Evolutionary conservation across 2,888 invertebrate species (phyloP), one percentile per base, ranked within the genome.

Genomic region (Leptopilina syphax): DNA sequence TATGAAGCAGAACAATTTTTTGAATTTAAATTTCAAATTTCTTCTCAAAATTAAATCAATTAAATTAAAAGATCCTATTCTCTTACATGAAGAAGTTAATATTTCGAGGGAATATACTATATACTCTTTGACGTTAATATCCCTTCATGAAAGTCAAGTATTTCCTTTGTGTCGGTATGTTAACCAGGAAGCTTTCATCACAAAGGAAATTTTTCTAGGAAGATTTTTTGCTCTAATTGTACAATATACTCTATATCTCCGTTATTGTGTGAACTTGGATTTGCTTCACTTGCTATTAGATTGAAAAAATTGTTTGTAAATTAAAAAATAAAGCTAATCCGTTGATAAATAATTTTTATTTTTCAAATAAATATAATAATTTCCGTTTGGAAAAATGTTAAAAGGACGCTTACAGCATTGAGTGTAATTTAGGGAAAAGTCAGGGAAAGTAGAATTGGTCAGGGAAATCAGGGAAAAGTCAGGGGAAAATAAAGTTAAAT

Each of bases 51-150:
- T 18, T 5, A 24, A 63, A 63, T 63, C 63, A 63, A 63, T 63
- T 24, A 63, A 63, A 60, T 60, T n/a, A 60, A 63, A 63, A 63
- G 63, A 63, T 63, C 63, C 18, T 63, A 18, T 18, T 24, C 63
- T 63, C 24, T 63, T 63, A 63, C 18, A 24, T n/a, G 24, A 63
- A 63, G 18, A 63, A 24, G 63, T 63, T 63, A 63, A 63, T 63
- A 63, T 63, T 63, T 63, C n/a, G 34, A 73, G 13, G n/a, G 18
- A 57, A n/a, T 73, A n/a, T 57, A 34, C 34, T n/a, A 47, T 24
- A 81, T 81, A 81, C 57, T 79, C 83, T 83, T 83, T 83, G 81
- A 83, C 81, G 76, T 79, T 80, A 80, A 81, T 78, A 81, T 67
- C 78, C 78, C 77, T 67, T 73, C 18, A 68, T 65, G 70, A 57